Evolutionary conservation across 2,888 invertebrate species (phyloP), one percentile per base, ranked within the genome.

Genomic region (Ormia ochracea): DNA sequence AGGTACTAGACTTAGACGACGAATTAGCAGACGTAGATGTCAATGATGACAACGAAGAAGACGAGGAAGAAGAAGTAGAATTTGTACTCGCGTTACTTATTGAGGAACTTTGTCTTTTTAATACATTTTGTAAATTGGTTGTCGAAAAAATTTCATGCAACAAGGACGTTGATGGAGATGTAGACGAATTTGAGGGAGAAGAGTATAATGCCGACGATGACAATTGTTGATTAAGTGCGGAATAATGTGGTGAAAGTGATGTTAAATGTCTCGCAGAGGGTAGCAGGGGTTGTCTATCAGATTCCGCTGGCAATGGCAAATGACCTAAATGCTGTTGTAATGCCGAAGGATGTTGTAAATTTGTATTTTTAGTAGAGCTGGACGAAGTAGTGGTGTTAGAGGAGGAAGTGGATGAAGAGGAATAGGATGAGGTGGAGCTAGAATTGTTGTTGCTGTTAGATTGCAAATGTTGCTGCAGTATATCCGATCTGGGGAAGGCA

Each of bases 281-380:
- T 36, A 66, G 59, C 23, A 70, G 83, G 80, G 38, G 41, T 41
- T 50, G 72, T 28, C 83, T 68, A 23, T 74, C 65, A 31, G 9
- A 7, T 14, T 36, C n/a, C 38, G 56, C 38, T 33, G 52, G 12
- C 43, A 86, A 82, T 83, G 87, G 86, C 82, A 87, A 87, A 85
- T 88, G 88, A 86, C 89, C 88, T 85, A 89, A 88, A 88, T 88
- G 89, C 82, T 87, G 87, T 84, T 87, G 87, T 85, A 87, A 86
- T 82, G 88, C 88, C 81, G 87, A 85, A 83, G 86, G 82, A 84
- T 59, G 68, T 14, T 69, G 63, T 3, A 83, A 38, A 21, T 23
- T 50, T 4, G 12, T 1, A 23, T 38, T 3, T 33, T 45, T 52
- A 14, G 68, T 45, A 2, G 73, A 21, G 31, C n/a, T n/a, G n/a